Conservation (phyloP, 2,113 vertebrate genomes). For the Varanus komodoensis region DNA sequence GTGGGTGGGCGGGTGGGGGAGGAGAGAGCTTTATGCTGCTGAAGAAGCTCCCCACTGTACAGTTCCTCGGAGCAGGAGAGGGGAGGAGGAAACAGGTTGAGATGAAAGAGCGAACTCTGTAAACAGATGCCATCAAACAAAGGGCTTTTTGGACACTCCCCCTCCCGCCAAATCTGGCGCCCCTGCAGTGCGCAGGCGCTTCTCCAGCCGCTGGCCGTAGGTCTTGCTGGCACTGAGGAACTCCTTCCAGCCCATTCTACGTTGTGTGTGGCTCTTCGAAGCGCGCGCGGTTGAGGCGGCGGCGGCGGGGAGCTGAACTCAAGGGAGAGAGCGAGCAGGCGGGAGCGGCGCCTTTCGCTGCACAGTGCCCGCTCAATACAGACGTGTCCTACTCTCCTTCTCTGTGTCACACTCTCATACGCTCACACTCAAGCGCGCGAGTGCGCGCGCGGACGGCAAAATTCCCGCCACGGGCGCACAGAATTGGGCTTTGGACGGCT, state of each 20-base stretch:
- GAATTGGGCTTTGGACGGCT: neutral
- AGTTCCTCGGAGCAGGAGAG: conserved; percentile 77
- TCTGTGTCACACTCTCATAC: neutral
- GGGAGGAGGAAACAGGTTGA: conserved; percentile 90
- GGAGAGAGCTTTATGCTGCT: conserved; percentile 67
- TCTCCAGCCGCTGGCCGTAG: conserved; percentile 48
- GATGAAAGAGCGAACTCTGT: conserved; percentile 90
- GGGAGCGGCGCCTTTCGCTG: conserved; percentile 75
- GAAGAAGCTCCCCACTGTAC: conserved; percentile 68
- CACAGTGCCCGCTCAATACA: conserved; percentile 73
- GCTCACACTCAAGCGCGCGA: too few relatives aligned
- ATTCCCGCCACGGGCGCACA: too few relatives aligned
- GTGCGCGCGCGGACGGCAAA: too few relatives aligned
- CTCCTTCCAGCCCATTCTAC: conserved; percentile 25
- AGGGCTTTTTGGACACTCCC: conserved; percentile 82
- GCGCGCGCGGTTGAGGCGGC: conserved; percentile 48
- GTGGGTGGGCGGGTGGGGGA: conserved; percentile 38
- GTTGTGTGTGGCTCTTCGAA: neutral
- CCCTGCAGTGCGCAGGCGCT: conserved; percentile 83
- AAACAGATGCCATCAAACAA: conserved; percentile 91
- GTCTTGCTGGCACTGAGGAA: conserved; percentile 30
- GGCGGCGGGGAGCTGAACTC: conserved; percentile 44
- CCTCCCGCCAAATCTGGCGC: conserved; percentile 92
- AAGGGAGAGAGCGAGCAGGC: neutral
- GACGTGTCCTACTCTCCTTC: neutral